Conservation (phyloP, 2,113 vertebrate genomes). For the Hydrochoerus hydrochaeris region DNA sequence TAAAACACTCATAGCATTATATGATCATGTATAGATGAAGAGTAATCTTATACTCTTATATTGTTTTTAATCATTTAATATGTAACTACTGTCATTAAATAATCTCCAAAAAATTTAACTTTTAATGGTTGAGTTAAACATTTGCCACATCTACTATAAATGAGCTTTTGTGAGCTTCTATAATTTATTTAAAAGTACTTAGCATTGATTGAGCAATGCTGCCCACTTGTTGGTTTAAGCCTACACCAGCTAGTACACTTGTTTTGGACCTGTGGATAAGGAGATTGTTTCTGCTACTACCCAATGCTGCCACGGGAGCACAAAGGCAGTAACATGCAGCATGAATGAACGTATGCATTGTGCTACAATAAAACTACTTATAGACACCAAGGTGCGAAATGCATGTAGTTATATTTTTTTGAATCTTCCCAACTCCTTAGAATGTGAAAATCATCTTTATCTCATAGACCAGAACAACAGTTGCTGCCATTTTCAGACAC, state of each 20-base stretch:
- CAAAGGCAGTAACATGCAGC: not conserved
- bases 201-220: not conserved
- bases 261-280: not conserved
- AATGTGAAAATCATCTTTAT: not conserved
- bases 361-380: not conserved
- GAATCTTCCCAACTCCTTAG: not conserved
- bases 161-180: not conserved
- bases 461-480: not conserved
- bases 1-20: not conserved
- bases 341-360: not conserved
- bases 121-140: not conserved
- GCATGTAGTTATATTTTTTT: not conserved
- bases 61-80: not conserved
- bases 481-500: not conserved
- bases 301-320: rapidly evolving
- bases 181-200: not conserved
- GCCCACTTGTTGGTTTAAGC: not conserved
- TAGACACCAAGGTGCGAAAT: not conserved
- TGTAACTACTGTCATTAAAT: not conserved
- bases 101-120: not conserved
- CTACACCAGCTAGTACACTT: not conserved
- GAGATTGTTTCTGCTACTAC: not conserved
- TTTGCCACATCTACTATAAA: not conserved
- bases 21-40: not conserved
- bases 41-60: not conserved